Conservation (phyloP, 2,888 invertebrate genomes). For the Tachina fera region DNA sequence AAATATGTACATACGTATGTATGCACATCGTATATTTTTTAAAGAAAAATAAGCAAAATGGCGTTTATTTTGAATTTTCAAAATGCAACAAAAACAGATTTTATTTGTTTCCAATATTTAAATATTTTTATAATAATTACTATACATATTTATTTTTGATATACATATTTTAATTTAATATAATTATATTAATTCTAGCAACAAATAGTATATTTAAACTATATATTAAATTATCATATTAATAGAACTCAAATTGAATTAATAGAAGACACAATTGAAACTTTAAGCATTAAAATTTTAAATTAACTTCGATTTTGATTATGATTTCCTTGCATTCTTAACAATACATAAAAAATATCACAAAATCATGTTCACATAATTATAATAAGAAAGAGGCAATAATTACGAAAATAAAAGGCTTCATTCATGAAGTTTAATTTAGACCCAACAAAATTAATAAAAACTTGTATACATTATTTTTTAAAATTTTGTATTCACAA, state of each 20-base stretch:
- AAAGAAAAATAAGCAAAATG: slow-evolving; percentile 54
- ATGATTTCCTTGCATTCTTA: neutral
- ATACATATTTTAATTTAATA: slow-evolving; percentile 21
- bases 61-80: slow-evolving; percentile 51
- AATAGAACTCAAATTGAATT: slow-evolving; percentile 35
- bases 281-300: neutral
- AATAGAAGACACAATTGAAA: slow-evolving; percentile 56
- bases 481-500: too few relatives aligned
- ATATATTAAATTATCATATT: slow-evolving; percentile 16
- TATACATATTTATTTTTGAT: slow-evolving; percentile 42
- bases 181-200: slow-evolving; percentile 26
- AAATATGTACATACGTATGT: too few relatives aligned
- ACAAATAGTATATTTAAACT: slow-evolving; percentile 32
- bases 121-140: slow-evolving; percentile 45
- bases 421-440: too few relatives aligned
- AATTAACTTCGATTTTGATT: neutral
- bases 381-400: too few relatives aligned
- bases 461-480: too few relatives aligned
- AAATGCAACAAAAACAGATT: slow-evolving; percentile 66
- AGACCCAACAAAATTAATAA: too few relatives aligned
- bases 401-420: too few relatives aligned
- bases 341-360: too few relatives aligned
- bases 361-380: too few relatives aligned
- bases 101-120: slow-evolving; percentile 65
- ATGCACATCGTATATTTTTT: too few relatives aligned